These are phyloP conservation scores for Eupeodes luniger DNA, from an alignment of 2,888 invertebrate species.

Conservation along the genomic window DNA sequence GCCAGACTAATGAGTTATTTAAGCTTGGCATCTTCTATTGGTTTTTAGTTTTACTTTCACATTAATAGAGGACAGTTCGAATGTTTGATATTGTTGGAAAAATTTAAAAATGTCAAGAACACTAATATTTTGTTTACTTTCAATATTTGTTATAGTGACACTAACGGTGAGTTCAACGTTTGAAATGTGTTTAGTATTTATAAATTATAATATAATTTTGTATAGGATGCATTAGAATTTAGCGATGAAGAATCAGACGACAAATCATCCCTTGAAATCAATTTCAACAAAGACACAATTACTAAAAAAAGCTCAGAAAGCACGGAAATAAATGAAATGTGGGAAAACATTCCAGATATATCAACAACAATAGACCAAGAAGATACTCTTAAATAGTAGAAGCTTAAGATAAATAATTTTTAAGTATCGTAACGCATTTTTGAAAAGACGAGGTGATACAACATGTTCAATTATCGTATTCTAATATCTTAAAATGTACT, in stretches of 20 bases:
- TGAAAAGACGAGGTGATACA: no score
- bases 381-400: no score
- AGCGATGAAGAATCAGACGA: slow-evolving; percentile 23
- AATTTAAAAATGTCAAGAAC: neutral
- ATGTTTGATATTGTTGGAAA: neutral
- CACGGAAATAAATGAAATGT: no score
- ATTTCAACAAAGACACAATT: slow-evolving; percentile 6
- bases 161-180: neutral
- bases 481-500: no score
- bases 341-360: no score
- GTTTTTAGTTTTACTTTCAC: neutral
- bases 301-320: no score
- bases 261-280: neutral
- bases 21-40: neutral
- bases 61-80: neutral
- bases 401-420: no score
- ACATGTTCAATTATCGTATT: no score
- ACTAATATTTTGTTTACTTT: neutral
- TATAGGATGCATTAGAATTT: slow-evolving; percentile 37
- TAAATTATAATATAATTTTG: neutral
- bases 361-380: no score
- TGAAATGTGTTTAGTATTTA: neutral
- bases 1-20: neutral
- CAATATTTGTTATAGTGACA: neutral
- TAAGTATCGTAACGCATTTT: no score